Evolutionary conservation across 2,113 vertebrate species (phyloP).

Genomic region (Larimichthys polyactis): DNA sequence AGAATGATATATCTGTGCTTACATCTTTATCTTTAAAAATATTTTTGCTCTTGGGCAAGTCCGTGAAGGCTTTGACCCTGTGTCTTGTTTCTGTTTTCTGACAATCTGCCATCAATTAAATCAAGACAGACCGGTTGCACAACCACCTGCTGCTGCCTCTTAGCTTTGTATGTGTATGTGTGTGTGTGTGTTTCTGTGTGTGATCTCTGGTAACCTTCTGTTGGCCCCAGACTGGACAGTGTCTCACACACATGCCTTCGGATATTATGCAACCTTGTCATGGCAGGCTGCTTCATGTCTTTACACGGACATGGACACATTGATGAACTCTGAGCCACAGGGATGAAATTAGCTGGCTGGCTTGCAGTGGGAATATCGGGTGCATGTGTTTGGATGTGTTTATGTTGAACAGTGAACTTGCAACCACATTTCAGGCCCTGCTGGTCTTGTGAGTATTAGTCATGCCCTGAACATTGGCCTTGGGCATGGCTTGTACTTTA

Average conservation of each 20-base stretch:
- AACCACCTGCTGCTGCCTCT: slow-evolving; percentile 7
- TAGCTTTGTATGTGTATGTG: slow-evolving; percentile 13
- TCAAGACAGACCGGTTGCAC: neutral
- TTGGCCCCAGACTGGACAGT: slow-evolving; percentile 17
- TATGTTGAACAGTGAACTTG: slow-evolving; percentile 3
- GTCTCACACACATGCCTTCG: slow-evolving; percentile 27
- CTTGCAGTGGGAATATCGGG: neutral
- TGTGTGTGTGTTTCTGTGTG: slow-evolving; percentile 19
- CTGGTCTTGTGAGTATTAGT: slow-evolving; percentile 63
- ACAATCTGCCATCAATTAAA: slow-evolving; percentile 21
- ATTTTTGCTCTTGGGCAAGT: neutral
- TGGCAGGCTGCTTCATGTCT: neutral
- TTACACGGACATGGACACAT: slow-evolving; percentile 4
- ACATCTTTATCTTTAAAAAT: neutral
- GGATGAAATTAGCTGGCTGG: slow-evolving; percentile 42
- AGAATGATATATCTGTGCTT: neutral
- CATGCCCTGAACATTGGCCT: slow-evolving; percentile 40
- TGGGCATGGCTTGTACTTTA: neutral
- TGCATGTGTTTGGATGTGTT: slow-evolving; percentile 38
- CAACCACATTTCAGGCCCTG: slow-evolving; percentile 6
- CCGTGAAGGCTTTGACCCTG: neutral
- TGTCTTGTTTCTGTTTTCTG: neutral
- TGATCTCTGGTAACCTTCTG: slow-evolving; percentile 29
- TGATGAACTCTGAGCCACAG: slow-evolving; percentile 18
- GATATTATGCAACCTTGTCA: slow-evolving; percentile 44